phyloP scores from a whole-genome alignment of 2,113 vertebrate genomes.

The Neodon shergylaensis region DNA sequence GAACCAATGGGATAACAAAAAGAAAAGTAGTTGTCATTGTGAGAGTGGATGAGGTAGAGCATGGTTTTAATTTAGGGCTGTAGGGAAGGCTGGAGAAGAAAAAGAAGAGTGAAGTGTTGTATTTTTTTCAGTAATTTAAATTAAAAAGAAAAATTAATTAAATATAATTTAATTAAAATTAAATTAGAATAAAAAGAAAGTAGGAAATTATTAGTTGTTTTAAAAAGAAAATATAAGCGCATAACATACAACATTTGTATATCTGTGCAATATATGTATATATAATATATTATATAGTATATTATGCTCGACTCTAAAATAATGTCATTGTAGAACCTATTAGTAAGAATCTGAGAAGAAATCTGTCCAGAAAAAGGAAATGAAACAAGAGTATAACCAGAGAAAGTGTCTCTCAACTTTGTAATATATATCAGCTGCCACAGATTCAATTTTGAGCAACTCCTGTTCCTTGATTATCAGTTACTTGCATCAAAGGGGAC shows the following conservation, averaged over 20 bases:
- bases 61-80: neutral
- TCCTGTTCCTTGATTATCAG: neutral
- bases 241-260: neutral
- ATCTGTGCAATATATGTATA: neutral
- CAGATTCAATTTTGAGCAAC: neutral
- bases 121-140: neutral
- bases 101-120: no score
- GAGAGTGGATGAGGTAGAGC: neutral
- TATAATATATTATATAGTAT: neutral
- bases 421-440: neutral
- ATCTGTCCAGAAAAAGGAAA: neutral
- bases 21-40: neutral
- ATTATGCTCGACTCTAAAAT: neutral
- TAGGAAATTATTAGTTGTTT: neutral
- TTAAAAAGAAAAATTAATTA: neutral
- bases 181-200: neutral
- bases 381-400: accelerated
- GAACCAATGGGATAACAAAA: neutral
- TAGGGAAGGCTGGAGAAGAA: no score
- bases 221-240: neutral
- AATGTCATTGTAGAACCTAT: neutral
- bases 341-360: neutral
- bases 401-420: neutral
- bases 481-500: neutral
- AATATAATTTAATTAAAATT: no score